Evolutionary conservation across 2,113 vertebrate species (phyloP).

Genomic region (Petrocephalus zakoni): DNA sequence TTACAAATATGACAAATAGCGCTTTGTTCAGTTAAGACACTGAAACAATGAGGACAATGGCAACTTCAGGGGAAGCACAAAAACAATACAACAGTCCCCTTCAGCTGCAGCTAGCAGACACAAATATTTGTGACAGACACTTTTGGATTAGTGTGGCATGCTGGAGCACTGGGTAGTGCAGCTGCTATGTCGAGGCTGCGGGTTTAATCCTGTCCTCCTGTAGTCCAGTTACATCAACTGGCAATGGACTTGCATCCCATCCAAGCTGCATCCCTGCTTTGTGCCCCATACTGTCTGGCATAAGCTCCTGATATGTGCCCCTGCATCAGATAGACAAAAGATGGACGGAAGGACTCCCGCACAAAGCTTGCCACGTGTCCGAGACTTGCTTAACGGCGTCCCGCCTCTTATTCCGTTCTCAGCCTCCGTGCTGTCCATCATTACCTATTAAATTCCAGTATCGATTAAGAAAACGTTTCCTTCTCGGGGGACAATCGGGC

Average conservation of each 20-base stretch:
- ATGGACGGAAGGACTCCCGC: not conserved
- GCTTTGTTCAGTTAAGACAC: not conserved
- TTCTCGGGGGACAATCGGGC: not conserved
- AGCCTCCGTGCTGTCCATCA: not conserved
- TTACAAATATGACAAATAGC: not conserved
- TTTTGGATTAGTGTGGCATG: not conserved
- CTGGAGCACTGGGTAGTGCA: not conserved
- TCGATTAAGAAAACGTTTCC: not conserved
- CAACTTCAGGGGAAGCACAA: not conserved
- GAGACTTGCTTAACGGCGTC: not conserved
- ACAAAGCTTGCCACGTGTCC: not conserved
- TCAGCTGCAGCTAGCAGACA: not conserved
- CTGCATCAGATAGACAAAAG: not conserved
- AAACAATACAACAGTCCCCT: not conserved
- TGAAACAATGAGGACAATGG: not conserved
- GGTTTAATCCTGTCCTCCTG: not conserved
- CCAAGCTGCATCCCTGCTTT: not conserved
- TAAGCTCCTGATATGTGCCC: not conserved
- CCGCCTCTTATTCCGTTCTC: not conserved
- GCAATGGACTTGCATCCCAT: not conserved
- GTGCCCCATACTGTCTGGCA: not conserved
- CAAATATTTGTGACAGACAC: not conserved
- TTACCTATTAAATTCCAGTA: not conserved
- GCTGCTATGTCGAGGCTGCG: not conserved
- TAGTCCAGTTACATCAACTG: not conserved